phyloP scores from a whole-genome alignment of 2,797 vertebrate genomes.

The Girardinus metallicus region DNA sequence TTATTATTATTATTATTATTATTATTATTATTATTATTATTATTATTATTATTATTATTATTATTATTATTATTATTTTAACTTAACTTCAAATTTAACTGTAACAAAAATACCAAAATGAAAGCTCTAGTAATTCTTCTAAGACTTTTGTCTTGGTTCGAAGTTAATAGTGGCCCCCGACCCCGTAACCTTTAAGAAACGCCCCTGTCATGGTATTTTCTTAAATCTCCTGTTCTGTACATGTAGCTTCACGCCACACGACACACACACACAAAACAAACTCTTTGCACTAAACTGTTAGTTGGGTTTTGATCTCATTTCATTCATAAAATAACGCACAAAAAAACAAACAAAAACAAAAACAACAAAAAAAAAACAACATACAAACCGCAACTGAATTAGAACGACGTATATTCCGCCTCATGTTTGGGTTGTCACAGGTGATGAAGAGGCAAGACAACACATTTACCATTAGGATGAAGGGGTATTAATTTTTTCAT shows the following conservation, averaged over 20 bases:
- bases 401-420: background rate
- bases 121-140: too few species aligned
- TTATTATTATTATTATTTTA: too few species aligned
- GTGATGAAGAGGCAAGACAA: slow-evolving; percentile 51
- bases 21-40: too few species aligned
- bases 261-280: background rate
- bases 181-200: background rate
- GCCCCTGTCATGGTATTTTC: background rate
- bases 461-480: slow-evolving; percentile 46
- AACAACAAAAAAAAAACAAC: background rate
- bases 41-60: too few species aligned
- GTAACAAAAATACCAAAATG: too few species aligned
- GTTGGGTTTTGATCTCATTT: background rate
- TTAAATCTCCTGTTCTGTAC: background rate
- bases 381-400: background rate
- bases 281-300: background rate
- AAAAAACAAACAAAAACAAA: background rate
- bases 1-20: too few species aligned
- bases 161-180: background rate
- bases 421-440: slow-evolving; percentile 44
- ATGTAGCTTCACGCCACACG: background rate
- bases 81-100: too few species aligned
- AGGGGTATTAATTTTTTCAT: slow-evolving; percentile 47
- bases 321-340: background rate
- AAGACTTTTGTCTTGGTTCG: too few species aligned